These are phyloP conservation scores for Fragum sueziense DNA, from an alignment of 2,888 invertebrate species.

Conservation along the genomic window DNA sequence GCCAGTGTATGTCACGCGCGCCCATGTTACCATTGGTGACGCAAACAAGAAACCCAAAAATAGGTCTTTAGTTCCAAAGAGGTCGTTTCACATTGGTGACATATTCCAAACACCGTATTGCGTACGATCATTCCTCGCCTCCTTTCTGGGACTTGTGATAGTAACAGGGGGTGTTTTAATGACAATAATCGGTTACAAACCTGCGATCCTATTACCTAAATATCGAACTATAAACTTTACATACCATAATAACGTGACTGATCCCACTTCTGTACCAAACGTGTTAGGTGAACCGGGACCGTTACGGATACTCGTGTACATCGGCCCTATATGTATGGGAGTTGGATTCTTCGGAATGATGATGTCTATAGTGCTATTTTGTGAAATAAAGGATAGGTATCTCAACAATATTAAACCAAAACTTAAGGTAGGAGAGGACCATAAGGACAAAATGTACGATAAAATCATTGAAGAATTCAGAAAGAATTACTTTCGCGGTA, in stretches of 20 bases:
- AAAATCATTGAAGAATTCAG: constrained; percentile 70
- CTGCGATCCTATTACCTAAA: constrained; percentile 50
- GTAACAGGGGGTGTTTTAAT: constrained; percentile 65
- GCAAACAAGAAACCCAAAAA: constrained; percentile 32
- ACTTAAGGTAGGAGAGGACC: constrained; percentile 47
- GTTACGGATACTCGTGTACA: constrained; percentile 88
- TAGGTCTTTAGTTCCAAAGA: constrained; percentile 41
- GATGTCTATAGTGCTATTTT: constrained; percentile 99
- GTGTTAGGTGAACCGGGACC: constrained; percentile 47
- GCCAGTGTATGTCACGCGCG: constrained; percentile 66
- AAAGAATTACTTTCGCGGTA: constrained; percentile 73
- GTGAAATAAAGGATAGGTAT: constrained; percentile 96
- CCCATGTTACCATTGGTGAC: constrained; percentile 64
- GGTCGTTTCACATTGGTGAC: constrained; percentile 58
- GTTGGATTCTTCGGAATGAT: constrained; percentile 98
- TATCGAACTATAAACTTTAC: constrained; percentile 38
- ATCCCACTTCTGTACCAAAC: constrained; percentile 42
- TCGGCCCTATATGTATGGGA: constrained; percentile 99
- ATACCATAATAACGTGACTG: constrained; percentile 29
- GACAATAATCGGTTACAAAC: constrained; percentile 70
- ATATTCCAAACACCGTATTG: constrained; percentile 63
- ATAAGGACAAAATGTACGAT: constrained; percentile 70
- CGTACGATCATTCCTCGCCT: constrained; percentile 57
- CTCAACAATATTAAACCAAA: constrained; percentile 93
- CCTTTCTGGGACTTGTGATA: constrained; percentile 52